phyloP scores from a whole-genome alignment of 2,797 vertebrate genomes.

The Arremon aurantiirostris region DNA sequence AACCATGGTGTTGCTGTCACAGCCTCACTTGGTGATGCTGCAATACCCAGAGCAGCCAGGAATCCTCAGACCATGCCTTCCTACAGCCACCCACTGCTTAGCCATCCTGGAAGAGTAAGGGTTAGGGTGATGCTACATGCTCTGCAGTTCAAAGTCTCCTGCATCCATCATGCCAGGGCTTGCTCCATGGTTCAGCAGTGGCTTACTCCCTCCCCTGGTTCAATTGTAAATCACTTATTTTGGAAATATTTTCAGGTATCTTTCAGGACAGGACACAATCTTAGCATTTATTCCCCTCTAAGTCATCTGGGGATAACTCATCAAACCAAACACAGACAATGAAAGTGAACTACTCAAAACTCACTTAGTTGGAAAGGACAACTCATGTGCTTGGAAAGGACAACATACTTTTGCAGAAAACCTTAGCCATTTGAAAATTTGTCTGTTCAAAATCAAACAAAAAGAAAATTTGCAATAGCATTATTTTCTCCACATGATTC shows the following conservation, averaged over 20 bases:
- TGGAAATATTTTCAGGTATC: background rate
- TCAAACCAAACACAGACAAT: background rate
- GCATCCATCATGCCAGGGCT: background rate
- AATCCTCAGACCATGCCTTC: background rate
- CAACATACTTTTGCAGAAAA: background rate
- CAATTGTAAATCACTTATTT: background rate
- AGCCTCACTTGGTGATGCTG: background rate
- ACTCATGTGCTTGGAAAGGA: background rate
- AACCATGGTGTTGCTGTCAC: background rate
- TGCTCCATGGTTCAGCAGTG: background rate
- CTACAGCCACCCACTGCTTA: background rate
- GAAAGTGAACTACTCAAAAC: background rate
- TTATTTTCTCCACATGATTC: background rate
- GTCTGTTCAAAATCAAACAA: background rate
- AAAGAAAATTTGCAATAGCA: too few species aligned
- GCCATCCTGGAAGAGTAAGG: background rate
- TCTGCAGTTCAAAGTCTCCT: background rate
- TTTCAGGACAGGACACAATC: background rate
- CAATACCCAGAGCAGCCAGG: background rate
- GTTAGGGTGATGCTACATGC: accelerated
- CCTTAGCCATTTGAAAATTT: background rate
- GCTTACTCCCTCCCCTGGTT: background rate
- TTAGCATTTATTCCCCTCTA: accelerated
- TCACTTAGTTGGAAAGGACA: background rate
- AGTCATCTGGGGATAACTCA: background rate